phyloP scores from a whole-genome alignment of 2,113 vertebrate genomes.

The Willisornis vidua region DNA sequence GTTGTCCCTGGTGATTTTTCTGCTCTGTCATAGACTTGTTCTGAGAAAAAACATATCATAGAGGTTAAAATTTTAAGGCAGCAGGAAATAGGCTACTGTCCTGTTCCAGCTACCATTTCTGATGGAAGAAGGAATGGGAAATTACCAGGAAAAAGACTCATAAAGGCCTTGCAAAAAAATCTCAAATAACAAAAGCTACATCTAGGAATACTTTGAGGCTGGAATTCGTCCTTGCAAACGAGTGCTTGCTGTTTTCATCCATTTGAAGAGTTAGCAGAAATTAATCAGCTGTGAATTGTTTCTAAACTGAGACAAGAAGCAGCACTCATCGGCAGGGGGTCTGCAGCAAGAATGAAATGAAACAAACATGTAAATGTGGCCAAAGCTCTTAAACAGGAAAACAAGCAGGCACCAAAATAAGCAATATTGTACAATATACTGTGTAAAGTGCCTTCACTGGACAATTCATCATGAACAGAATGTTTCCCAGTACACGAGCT shows the following conservation, averaged over 20 bases:
- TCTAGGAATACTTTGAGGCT: background rate
- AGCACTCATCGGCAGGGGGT: background rate
- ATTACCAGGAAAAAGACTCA: background rate
- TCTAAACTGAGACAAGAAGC: conserved; percentile 36
- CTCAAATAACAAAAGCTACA: background rate
- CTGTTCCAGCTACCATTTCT: background rate
- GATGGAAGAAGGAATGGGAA: background rate
- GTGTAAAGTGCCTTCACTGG: background rate
- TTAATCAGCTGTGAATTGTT: conserved; percentile 21
- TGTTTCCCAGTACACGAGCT: background rate
- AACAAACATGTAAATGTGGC: background rate
- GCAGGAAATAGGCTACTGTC: background rate
- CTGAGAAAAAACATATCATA: background rate
- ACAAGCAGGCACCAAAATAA: conserved; percentile 31
- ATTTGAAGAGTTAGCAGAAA: background rate
- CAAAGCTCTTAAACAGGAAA: background rate
- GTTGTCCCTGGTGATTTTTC: background rate
- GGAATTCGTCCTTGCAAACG: background rate
- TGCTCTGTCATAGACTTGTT: background rate
- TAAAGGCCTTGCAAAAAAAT: background rate
- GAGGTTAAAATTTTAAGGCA: background rate
- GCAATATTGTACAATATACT: background rate
- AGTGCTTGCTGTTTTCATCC: background rate
- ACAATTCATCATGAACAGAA: background rate
- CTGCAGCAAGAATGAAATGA: conserved; percentile 20